These are phyloP conservation scores for Lasioglossum figueresi DNA, from an alignment of 2,888 invertebrate genomes.

Conservation along the genomic window DNA sequence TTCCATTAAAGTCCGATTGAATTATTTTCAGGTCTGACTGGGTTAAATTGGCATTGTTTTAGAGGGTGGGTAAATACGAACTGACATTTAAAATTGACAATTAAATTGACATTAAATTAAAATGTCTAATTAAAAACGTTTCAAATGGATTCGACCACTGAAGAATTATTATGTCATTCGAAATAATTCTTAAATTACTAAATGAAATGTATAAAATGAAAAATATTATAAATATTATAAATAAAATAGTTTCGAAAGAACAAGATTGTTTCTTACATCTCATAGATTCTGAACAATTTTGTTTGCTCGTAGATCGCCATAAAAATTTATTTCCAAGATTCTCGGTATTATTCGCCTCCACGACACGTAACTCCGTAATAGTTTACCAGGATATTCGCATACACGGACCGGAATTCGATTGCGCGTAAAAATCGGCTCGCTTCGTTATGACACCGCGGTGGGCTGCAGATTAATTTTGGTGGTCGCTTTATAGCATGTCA, in stretches of 20 bases:
- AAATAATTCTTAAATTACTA: no score
- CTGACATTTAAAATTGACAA: no score
- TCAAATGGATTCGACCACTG: no score
- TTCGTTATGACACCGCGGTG: not conserved
- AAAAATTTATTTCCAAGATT: not conserved
- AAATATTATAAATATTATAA: not conserved
- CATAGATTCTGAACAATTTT: no score
- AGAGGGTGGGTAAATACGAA: not conserved
- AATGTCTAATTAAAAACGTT: not conserved
- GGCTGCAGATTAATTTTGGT: not conserved
- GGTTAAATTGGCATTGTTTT: not conserved
- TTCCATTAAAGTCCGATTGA: not conserved
- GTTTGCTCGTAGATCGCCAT: not conserved
- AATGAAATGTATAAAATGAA: no score
- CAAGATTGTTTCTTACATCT: not conserved
- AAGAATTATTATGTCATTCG: no score
- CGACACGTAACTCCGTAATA: not conserved
- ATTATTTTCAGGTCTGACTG: not conserved
- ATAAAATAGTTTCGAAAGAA: not conserved
- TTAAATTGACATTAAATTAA: no score
- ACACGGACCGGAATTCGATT: not conserved
- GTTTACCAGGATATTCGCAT: not conserved
- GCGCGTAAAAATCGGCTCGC: not conserved
- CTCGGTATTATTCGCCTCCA: not conserved
- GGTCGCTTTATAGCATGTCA: not conserved